Conservation (phyloP, 2,797 vertebrate species). For the Spinibarbus caldwelli region DNA sequence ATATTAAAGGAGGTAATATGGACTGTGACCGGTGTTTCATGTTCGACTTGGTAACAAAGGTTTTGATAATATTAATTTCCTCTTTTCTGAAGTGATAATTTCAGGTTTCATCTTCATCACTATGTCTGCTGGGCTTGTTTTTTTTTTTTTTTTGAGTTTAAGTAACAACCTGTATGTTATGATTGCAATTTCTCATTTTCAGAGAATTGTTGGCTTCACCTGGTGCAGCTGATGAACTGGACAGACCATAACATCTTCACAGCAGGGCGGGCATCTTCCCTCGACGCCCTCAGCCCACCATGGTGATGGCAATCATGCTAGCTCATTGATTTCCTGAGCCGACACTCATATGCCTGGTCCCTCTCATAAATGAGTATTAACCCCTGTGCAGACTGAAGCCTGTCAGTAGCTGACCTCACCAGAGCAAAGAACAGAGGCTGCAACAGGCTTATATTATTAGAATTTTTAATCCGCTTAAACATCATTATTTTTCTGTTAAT, state of each 20-base stretch:
- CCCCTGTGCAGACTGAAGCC: conserved; percentile 8
- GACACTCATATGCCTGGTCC: conserved; percentile 14
- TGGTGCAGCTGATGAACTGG: conserved; percentile 42
- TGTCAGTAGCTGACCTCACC: conserved; percentile 20
- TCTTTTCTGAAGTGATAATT: neutral
- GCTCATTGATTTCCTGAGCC: conserved; percentile 44
- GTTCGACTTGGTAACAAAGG: neutral
- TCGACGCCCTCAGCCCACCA: neutral
- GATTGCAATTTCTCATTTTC: neutral
- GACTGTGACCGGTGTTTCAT: neutral
- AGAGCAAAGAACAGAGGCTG: no score
- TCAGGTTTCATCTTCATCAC: neutral
- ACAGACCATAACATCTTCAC: conserved; percentile 38
- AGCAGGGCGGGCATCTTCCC: conserved; percentile 39
- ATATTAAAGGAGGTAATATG: neutral
- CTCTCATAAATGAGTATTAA: conserved; percentile 46
- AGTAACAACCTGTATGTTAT: neutral
- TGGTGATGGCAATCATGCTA: conserved; percentile 48
- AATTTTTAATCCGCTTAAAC: neutral
- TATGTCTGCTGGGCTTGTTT: neutral
- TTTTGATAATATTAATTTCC: neutral
- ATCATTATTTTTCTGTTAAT: neutral
- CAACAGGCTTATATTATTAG: neutral
- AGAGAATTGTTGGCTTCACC: conserved; percentile 17
- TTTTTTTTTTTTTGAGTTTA: neutral